Conservation (phyloP, 2,888 invertebrate genomes). For the Caenorhabditis macrosperma region DNA sequence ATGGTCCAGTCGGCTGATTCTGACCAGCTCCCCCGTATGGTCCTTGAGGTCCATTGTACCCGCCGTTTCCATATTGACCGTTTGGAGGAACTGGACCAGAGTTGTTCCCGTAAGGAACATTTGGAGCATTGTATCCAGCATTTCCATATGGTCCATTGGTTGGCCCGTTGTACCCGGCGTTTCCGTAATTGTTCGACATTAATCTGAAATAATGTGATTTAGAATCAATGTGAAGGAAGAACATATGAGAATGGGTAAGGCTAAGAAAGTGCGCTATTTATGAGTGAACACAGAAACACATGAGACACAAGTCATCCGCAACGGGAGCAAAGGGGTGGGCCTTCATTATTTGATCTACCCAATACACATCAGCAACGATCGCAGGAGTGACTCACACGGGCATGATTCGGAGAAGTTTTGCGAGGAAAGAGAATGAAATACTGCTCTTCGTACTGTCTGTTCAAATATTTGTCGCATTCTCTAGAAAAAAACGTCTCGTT, state of each 20-base stretch:
- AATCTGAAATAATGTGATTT: constrained; percentile 5
- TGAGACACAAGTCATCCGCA: not conserved
- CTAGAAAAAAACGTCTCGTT: constrained; percentile 18
- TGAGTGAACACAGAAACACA: not conserved
- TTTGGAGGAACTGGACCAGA: not conserved
- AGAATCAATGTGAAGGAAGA: not conserved
- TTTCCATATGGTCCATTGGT: constrained; percentile 35
- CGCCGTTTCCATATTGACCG: constrained; percentile 37
- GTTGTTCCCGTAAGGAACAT: constrained; percentile 21
- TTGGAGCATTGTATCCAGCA: constrained; percentile 45
- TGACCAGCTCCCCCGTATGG: constrained; percentile 36
- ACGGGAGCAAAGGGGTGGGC: not conserved
- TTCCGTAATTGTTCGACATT: constrained; percentile 56
- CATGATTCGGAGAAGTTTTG: constrained; percentile 20
- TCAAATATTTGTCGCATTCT: constrained; percentile 43
- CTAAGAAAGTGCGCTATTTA: too few relatives aligned
- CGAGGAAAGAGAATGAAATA: constrained; percentile 1
- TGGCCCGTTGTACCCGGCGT: constrained; percentile 50
- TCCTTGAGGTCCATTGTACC: constrained; percentile 31
- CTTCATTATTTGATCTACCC: constrained; percentile 16
- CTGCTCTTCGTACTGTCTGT: constrained; percentile 45
- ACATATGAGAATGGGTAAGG: too few relatives aligned
- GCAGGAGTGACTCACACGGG: constrained; percentile 17
- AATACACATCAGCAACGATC: constrained; percentile 28
- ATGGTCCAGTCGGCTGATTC: constrained; percentile 26